Conservation (phyloP, 1,140 invertebrate species). For the Penaeus indicus region DNA sequence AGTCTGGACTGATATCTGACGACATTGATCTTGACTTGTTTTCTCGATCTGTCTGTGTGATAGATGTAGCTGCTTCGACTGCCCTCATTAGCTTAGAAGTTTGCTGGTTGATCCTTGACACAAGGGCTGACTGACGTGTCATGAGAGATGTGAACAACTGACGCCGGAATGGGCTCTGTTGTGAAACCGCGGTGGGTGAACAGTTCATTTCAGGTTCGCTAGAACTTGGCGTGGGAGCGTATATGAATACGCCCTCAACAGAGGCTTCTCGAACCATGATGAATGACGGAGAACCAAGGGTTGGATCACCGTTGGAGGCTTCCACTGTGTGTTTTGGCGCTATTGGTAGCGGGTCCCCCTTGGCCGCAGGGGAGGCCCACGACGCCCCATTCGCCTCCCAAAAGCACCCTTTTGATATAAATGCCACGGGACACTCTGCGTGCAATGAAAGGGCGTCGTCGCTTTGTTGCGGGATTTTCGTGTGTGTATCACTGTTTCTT, state of each 20-base stretch:
- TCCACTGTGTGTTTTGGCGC: no score
- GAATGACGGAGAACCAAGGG: slow-evolving; percentile 36
- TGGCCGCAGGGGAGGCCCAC: no score
- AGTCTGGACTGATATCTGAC: no score
- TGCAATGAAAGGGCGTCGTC: no score
- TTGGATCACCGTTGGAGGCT: no score
- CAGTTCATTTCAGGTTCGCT: neutral
- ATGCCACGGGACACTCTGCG: no score
- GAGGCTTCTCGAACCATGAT: slow-evolving; percentile 43
- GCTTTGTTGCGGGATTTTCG: no score
- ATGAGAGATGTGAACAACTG: slow-evolving; percentile 52
- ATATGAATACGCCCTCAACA: slow-evolving; percentile 45
- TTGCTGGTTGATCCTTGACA: slow-evolving; percentile 38
- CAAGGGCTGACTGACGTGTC: slow-evolving; percentile 50
- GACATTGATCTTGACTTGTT: neutral
- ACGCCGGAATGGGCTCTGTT: slow-evolving; percentile 50
- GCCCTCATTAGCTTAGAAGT: slow-evolving; percentile 3
- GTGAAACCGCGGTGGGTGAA: neutral
- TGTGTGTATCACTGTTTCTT: no score
- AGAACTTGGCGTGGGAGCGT: neutral
- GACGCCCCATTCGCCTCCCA: no score
- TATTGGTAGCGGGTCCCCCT: no score
- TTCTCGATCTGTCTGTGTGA: neutral
- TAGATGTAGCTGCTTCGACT: neutral
- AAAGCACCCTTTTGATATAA: no score